phyloP scores from a whole-genome alignment of 92 coral and sea anemone species.

The Meandrina meandrites region DNA sequence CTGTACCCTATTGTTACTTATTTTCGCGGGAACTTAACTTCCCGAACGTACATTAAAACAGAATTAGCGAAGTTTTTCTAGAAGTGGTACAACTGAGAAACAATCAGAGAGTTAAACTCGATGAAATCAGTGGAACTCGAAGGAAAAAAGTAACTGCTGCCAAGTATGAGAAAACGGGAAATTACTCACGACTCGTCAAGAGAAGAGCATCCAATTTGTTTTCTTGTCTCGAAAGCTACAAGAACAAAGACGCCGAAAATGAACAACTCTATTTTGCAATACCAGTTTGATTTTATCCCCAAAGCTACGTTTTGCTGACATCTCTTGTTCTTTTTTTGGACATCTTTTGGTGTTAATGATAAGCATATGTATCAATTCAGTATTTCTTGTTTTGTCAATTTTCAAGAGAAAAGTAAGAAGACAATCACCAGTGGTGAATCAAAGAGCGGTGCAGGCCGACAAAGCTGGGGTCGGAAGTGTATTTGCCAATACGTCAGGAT shows the following conservation, averaged over 20 bases:
- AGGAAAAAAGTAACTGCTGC: too few relatives aligned
- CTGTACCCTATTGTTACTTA: too few relatives aligned
- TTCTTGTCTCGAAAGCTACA: neutral
- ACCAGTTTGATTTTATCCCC: neutral
- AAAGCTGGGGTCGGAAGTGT: conserved; percentile 39
- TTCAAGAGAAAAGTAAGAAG: neutral
- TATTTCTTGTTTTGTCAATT: neutral
- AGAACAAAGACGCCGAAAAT: neutral
- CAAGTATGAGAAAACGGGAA: too few relatives aligned
- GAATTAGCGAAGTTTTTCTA: too few relatives aligned
- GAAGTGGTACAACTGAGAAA: too few relatives aligned
- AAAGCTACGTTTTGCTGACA: neutral
- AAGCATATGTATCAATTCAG: neutral
- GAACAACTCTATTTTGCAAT: neutral
- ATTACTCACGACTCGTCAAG: too few relatives aligned
- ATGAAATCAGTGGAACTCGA: too few relatives aligned
- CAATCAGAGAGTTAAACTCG: too few relatives aligned
- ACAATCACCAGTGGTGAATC: conserved; percentile 10
- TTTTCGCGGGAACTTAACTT: too few relatives aligned
- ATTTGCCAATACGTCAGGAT: conserved; percentile 41
- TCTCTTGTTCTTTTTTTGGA: neutral
- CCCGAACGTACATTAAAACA: too few relatives aligned
- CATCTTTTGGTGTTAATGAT: neutral
- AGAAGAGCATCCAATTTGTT: too few relatives aligned
- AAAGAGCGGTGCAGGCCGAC: neutral